Evolutionary conservation across 2,797 vertebrate genomes (phyloP).

Genomic region (Telmatherina bonti): DNA sequence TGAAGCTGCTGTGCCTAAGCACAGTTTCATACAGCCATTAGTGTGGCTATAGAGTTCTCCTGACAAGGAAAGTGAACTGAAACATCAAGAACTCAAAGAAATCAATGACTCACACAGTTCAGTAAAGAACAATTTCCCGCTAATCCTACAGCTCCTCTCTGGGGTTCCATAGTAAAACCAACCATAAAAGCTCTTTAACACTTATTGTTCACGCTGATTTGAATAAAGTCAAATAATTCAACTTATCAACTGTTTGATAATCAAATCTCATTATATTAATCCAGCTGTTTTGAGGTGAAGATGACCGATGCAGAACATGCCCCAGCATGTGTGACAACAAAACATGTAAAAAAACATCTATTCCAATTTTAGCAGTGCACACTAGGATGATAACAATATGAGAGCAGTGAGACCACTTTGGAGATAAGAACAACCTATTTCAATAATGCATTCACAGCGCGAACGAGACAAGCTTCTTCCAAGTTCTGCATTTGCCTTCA

Average conservation of each 20-base stretch:
- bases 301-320: conserved; percentile 10
- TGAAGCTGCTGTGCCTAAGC: background rate
- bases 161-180: background rate
- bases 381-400: conserved; percentile 48
- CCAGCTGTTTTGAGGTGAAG: background rate
- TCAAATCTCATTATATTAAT: background rate
- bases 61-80: background rate
- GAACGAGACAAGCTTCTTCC: conserved; percentile 52
- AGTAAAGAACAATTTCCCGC: background rate
- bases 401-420: conserved; percentile 58
- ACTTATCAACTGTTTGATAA: background rate
- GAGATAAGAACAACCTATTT: conserved; percentile 64
- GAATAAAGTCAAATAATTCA: background rate
- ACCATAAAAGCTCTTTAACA: background rate
- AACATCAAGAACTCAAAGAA: background rate
- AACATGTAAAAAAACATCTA: conserved; percentile 44
- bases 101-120: background rate
- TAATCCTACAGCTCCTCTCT: background rate
- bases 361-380: conserved; percentile 49
- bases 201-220: background rate
- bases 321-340: conserved; percentile 30
- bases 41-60: background rate
- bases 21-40: background rate
- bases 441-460: conserved; percentile 68
- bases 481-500: conserved; percentile 66